Conservation (phyloP, 2,113 vertebrate genomes). For the Labeo rohita region DNA sequence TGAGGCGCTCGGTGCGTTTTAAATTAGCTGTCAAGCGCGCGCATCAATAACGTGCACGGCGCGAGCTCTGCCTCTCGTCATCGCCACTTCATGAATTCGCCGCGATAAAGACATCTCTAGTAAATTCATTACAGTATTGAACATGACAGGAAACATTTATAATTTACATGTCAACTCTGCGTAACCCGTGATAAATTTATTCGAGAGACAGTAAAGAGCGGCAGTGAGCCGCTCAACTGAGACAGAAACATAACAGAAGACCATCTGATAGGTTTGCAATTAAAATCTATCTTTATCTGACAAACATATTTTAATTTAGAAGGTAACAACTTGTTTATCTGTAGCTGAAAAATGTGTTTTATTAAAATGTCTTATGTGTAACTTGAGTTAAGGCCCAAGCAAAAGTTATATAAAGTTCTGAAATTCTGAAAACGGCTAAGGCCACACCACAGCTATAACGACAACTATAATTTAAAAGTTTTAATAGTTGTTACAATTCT, state of each 20-base stretch:
- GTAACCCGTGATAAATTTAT: conserved; percentile 20
- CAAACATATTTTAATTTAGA: not conserved
- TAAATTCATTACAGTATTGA: conserved; percentile 37
- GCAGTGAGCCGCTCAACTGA: not conserved
- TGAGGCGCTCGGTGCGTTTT: not conserved
- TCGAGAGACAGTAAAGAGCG: not conserved
- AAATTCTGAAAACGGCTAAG: too few species aligned
- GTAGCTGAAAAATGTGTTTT: not conserved
- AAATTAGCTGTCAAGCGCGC: conserved; percentile 20
- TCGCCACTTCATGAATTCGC: conserved; percentile 41
- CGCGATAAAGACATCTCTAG: conserved; percentile 31
- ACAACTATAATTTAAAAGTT: not conserved
- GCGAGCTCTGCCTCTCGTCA: conserved; percentile 29
- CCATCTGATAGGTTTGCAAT: not conserved
- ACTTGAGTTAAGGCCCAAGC: not conserved
- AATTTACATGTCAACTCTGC: conserved; percentile 28
- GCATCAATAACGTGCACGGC: conserved; percentile 38
- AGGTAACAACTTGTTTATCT: not conserved
- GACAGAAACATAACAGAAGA: not conserved
- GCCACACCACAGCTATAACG: too few species aligned
- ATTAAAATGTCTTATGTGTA: not conserved
- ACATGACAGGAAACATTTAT: conserved; percentile 38
- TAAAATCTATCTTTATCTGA: too few species aligned
- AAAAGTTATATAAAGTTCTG: too few species aligned
- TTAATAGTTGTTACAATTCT: not conserved